phyloP scores from a whole-genome alignment of 2,113 vertebrate species.

The Sula dactylatra region DNA sequence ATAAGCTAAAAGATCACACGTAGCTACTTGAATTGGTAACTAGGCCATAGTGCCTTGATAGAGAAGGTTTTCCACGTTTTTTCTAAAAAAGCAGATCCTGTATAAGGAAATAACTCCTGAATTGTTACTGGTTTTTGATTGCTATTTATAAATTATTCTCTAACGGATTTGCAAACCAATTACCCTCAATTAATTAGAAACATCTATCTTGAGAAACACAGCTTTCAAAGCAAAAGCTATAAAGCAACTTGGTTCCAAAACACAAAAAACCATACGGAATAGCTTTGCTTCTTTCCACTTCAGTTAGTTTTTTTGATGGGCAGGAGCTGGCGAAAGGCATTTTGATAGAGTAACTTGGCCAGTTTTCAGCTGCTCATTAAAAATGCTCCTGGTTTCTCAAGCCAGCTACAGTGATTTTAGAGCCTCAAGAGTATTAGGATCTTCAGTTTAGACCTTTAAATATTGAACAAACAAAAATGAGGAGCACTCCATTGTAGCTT shows the following conservation, averaged over 20 bases:
- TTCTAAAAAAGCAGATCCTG: not conserved
- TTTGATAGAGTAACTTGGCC: not conserved
- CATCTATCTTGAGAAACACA: not conserved
- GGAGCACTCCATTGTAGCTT: not conserved
- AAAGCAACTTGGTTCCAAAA: not conserved
- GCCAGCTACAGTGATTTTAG: not conserved
- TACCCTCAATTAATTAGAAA: not conserved
- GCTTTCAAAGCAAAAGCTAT: not conserved
- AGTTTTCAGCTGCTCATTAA: not conserved
- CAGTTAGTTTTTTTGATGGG: not conserved
- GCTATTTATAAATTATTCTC: not conserved
- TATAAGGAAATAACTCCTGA: not conserved
- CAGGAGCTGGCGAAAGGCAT: conserved; percentile 17
- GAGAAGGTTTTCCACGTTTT: not conserved
- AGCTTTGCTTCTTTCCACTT: not conserved
- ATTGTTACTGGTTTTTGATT: not conserved
- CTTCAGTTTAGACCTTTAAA: not conserved
- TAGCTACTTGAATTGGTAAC: not conserved
- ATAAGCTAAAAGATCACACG: not conserved
- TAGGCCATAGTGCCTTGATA: not conserved
- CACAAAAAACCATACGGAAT: not conserved
- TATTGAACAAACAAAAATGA: not conserved
- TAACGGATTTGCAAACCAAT: not conserved
- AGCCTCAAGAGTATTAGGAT: not conserved
- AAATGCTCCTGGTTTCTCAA: not conserved